Conservation (phyloP, 2,888 invertebrate species). For the Latrodectus elegans region DNA sequence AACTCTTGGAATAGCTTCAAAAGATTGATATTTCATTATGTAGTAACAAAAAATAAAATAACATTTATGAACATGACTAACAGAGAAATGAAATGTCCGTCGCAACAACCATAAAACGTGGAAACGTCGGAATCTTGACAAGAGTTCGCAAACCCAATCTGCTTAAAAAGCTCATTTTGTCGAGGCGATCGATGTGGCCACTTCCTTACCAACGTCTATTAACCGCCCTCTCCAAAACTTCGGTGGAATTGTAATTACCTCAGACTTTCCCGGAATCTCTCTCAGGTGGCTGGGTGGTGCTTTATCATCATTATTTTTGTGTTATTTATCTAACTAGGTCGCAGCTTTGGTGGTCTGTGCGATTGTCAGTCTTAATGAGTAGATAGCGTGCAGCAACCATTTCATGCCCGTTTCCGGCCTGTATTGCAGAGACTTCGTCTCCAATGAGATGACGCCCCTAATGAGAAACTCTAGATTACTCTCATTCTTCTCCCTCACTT, state of each 20-base stretch:
- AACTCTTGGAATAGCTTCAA: slow-evolving; percentile 1
- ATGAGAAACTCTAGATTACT: neutral
- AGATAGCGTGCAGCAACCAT: slow-evolving; percentile 34
- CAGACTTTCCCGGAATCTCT: slow-evolving; percentile 29
- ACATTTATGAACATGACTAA: slow-evolving; percentile 1
- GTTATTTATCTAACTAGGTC: slow-evolving; percentile 42
- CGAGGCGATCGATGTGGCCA: slow-evolving; percentile 30
- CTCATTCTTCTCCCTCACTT: no score
- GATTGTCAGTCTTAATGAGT: slow-evolving; percentile 45
- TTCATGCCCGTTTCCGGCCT: slow-evolving; percentile 35
- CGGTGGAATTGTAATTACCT: slow-evolving; percentile 46
- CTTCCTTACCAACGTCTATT: slow-evolving; percentile 28
- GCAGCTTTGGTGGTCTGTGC: slow-evolving; percentile 32
- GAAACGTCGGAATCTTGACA: neutral
- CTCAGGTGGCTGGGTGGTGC: slow-evolving; percentile 25
- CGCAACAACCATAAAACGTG: slow-evolving; percentile 23
- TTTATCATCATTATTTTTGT: slow-evolving; percentile 2
- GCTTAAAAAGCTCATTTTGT: slow-evolving; percentile 45
- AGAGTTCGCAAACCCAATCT: slow-evolving; percentile 16
- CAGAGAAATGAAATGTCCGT: neutral
- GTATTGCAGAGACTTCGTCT: slow-evolving; percentile 12
- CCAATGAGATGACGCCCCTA: slow-evolving; percentile 29
- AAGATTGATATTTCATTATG: slow-evolving; percentile 19
- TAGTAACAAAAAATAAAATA: no score
- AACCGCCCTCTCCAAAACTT: neutral